phyloP scores from a whole-genome alignment of 2,888 invertebrate species.

The Drosophila recens region DNA sequence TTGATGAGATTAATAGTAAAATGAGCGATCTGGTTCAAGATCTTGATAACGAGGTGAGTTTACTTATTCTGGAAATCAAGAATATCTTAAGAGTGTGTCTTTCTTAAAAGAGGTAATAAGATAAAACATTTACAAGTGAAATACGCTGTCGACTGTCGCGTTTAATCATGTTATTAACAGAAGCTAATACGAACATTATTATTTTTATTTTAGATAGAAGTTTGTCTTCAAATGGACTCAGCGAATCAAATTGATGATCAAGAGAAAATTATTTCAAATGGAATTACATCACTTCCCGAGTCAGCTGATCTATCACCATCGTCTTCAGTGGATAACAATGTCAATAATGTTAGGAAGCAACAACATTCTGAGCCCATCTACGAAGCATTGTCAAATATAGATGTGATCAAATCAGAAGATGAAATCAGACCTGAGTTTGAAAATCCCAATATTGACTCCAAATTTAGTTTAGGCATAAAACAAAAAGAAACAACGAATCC shows the following conservation, averaged over 20 bases:
- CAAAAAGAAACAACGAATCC: constrained; percentile 9
- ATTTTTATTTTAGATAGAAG: constrained; percentile 86
- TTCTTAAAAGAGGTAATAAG: too few relatives aligned
- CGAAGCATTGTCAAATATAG: constrained; percentile 90
- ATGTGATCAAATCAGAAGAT: constrained; percentile 6
- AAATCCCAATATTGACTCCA: neutral
- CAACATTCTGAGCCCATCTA: constrained; percentile 91
- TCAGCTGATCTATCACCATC: constrained; percentile 92
- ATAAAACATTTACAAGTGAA: too few relatives aligned
- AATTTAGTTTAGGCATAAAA: neutral
- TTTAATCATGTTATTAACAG: neutral
- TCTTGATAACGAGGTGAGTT: constrained; percentile 90
- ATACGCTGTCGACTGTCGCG: too few relatives aligned
- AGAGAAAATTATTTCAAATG: constrained; percentile 81
- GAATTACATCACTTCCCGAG: constrained; percentile 90
- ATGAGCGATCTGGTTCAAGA: constrained; percentile 94
- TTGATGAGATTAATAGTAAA: constrained; percentile 93
- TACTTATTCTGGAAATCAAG: neutral
- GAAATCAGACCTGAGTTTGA: constrained; percentile 4
- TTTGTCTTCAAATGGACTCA: constrained; percentile 87
- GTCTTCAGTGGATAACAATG: constrained; percentile 84
- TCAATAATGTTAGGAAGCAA: neutral
- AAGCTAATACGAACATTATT: neutral
- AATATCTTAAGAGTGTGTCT: neutral
- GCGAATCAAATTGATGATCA: constrained; percentile 8